Base-by-base conservation (phyloP, 2,797 vertebrate species). In the Sebastes nivosus region DNA sequence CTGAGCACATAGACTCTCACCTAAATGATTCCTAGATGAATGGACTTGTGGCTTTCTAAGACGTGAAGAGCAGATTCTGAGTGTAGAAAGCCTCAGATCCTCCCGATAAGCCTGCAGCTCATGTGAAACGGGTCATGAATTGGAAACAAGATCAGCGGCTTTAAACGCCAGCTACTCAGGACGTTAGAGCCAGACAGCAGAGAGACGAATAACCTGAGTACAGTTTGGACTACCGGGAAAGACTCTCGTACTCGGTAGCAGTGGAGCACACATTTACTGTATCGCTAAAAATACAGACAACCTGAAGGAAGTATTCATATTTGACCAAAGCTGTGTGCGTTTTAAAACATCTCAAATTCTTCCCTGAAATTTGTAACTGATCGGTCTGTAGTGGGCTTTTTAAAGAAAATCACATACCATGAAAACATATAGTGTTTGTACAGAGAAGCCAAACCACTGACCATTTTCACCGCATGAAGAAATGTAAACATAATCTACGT, bases 401-500 rank as follows among this genome's bases (percentile, higher is more conserved):
- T 20, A n/a, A 8, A 36, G 30, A 22, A 46, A 61, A 70, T 71
- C 30, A 8, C 14, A 60, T 52, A 10, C 24, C 20, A 12, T 54
- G 42, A 34, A 75, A 77, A 58, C 12, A 18, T 38, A 65, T 30
- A n/a, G 24, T 66, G 50, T 73, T 71, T 72, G 36, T 18, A 22
- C 22, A 14, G 36, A n/a, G 30, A 36, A 54, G 52, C 52, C 67
- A 83, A 66, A 46, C 50, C 72, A 60, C 18, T 11, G 24, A 60
- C 13, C 1, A 3, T 32, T 55, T 50, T 55, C 42, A 32, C 68
- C 30, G 27, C 29, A 66, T 13, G 38, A 42, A 79, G 54, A 57
- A 59, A 38, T n/a, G 2, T 29, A 79, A 88, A 81, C n/a, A 71
- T 8, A 63, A 84, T 66, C 38, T 25, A 42, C 7, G 2, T 42